Base-by-base conservation (phyloP, 2,113 vertebrate genomes). In the Natator depressus region DNA sequence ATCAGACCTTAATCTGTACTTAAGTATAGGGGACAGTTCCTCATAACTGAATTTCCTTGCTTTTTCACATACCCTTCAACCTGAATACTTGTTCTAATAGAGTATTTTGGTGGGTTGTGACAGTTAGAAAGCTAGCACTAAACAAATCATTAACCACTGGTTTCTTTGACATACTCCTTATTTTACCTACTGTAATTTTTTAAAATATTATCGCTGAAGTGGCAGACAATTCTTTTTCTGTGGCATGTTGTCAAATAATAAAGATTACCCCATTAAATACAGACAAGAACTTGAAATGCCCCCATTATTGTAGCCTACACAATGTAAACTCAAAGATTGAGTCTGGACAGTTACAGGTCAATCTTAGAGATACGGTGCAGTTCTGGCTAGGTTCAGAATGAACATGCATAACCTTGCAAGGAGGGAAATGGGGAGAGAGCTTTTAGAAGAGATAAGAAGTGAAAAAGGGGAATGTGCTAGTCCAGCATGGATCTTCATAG, bases 1-100 rank as follows among this genome's bases (percentile, higher is more conserved):
- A 27, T 16, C 11, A 27, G 22, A 42, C 31, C 62, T 8, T 83
- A 12, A 6, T 53, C 82, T 2, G 0, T 50, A 22, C 24, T 91
- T 76, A 1, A 7, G 2, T 82, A 1, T 78, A 19, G 62, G 82
- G 46, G 62, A 25, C 16, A 4, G 0, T 0, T 19, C 5, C 8
- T 46, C 80, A 29, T 80, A 27, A 35, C 38, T 12, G 0, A 27
- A 20, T 91, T 89, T 90, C 86, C 49, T 80, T 78, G 86, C 22
- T 80, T 89, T 89, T 50, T 91, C 14, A 50, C 42, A 38, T 83
- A 91, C 10, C n/a, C 16, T 31, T 27, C 42, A 31, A 35, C 31
- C 13, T 90, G 59, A 81, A 12, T 12, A 3, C 4, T 93, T 46
- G 8, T 72, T 65, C 65, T 75, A 80, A 75, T 42, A 42, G 69